phyloP scores from a whole-genome alignment of 2,113 vertebrate genomes.

The Chinchilla lanigera region DNA sequence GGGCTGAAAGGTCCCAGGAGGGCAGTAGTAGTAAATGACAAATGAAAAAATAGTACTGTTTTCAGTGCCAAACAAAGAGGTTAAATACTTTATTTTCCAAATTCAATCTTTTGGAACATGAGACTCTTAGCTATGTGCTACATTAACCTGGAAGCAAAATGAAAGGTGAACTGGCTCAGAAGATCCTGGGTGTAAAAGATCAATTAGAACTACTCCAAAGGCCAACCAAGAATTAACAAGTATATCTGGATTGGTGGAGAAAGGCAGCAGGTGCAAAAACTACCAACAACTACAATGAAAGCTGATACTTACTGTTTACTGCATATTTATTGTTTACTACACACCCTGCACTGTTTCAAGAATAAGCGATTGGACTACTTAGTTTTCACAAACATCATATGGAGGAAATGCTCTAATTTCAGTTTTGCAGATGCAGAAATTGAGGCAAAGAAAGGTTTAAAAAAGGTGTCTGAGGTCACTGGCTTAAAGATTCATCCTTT shows the following conservation, averaged over 20 bases:
- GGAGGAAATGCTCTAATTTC: not conserved
- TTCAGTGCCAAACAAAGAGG: not conserved
- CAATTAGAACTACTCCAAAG: not conserved
- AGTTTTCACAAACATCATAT: not conserved
- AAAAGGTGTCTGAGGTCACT: not conserved
- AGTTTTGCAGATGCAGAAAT: not conserved
- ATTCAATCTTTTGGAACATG: not conserved
- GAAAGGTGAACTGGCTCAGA: not conserved
- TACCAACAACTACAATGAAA: not conserved
- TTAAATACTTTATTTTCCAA: constrained; percentile 28
- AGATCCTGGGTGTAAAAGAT: not conserved
- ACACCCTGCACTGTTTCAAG: not conserved
- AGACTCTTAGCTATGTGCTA: not conserved
- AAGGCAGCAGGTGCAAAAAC: not conserved
- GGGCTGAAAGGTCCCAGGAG: not conserved
- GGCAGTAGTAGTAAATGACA: not conserved
- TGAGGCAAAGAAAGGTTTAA: not conserved
- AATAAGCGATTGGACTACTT: not conserved
- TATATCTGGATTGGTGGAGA: not conserved
- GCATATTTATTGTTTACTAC: not conserved
- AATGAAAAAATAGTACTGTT: not conserved
- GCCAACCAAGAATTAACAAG: not conserved
- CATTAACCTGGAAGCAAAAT: not conserved
- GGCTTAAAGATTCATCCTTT: not conserved
- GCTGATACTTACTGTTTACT: not conserved